Percentiles rank a stretch among this genome's conserved stretches.
Evolutionary conservation across 2,113 vertebrate genomes (phyloP).

Genomic region (Azemiops feae): DNA sequence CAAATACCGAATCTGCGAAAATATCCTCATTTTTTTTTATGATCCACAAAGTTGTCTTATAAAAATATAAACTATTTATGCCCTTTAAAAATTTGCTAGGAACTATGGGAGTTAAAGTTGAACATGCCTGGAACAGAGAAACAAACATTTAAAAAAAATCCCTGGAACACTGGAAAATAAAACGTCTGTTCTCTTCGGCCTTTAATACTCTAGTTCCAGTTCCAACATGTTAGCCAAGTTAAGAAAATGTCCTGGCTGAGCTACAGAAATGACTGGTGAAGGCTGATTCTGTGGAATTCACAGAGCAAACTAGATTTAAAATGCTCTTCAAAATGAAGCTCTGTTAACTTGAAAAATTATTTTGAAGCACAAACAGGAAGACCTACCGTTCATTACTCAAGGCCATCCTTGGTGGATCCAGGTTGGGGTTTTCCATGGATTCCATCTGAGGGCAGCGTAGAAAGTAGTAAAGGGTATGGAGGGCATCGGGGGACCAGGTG

Average conservation of each 20-base stretch:
- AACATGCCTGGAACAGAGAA: background rate
- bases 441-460: constrained; percentile 98
- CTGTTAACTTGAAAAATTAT: background rate
- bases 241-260: constrained; percentile 19
- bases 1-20: background rate
- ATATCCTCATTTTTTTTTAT: constrained; percentile 12
- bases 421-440: constrained; percentile 98
- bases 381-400: constrained; percentile 92
- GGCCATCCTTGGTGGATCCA: constrained; percentile 94
- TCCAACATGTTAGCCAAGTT: constrained; percentile 37
- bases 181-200: background rate
- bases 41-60: background rate
- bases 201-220: constrained; percentile 48
- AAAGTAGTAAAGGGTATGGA: constrained; percentile 99
- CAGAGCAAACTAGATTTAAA: background rate
- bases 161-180: background rate
- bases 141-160: background rate
- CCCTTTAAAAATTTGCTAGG: background rate
- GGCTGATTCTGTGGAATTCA: constrained; percentile 32
- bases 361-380: fast-evolving
- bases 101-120: background rate
- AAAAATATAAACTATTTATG: constrained; percentile 9
- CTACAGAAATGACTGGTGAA: constrained; percentile 45
- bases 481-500: constrained; percentile 93
- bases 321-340: background rate